These are phyloP conservation scores for Alouatta palliata DNA, from an alignment of 2,113 vertebrate genomes.

Conservation along the genomic window DNA sequence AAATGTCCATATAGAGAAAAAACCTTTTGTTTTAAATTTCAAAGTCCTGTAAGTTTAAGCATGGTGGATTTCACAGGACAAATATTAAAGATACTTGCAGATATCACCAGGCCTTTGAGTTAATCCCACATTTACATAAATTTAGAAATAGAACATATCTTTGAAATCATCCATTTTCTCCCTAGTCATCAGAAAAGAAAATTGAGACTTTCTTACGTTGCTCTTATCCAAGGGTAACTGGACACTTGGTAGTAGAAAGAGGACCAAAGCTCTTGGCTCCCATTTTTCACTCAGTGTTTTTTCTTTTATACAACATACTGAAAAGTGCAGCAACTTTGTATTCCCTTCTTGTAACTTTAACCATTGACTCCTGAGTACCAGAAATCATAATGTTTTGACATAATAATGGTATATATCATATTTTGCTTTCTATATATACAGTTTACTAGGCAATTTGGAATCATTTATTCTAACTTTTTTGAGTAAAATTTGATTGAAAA, in stretches of 20 bases:
- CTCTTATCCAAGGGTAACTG: background rate
- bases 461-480: background rate
- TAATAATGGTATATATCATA: background rate
- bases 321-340: background rate
- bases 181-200: background rate
- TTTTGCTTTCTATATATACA: background rate
- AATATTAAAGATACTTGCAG: background rate
- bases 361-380: background rate
- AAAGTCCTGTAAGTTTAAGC: background rate
- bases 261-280: background rate
- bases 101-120: background rate
- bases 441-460: background rate
- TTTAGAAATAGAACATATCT: background rate
- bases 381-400: background rate
- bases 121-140: background rate
- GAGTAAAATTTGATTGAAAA: constrained; percentile 11
- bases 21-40: background rate
- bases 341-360: background rate
- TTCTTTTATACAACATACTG: background rate
- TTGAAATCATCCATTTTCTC: background rate
- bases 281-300: background rate
- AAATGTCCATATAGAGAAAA: background rate
- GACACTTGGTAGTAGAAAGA: background rate
- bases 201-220: background rate
- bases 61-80: background rate